Base-by-base conservation (phyloP, 2,888 invertebrate genomes). In the Eugnorisma glareosa region DNA sequence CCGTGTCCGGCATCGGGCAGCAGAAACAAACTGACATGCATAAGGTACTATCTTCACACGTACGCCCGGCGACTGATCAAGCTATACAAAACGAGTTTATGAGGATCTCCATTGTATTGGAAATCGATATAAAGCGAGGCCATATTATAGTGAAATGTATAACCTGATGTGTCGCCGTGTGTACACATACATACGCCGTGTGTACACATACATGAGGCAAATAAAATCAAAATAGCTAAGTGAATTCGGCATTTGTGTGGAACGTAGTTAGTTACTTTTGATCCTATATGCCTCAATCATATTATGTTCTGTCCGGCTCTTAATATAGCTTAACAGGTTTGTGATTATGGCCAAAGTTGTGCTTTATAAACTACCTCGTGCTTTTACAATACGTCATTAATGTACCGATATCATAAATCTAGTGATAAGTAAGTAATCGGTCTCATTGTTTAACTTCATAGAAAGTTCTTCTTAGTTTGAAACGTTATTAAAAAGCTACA, bases 21-120 rank as follows among this genome's bases (percentile, higher is more conserved):
- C 97, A 97, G 88, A 97, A 98, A 88, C 96, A 96, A 24, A 95
- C 96, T 75, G 98, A 98, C 79, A 97, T 98, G 97, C 98, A 97
- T 88, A 98, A 98, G 97, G 98, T 98, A 93, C 10, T n/a, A 51
- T 48, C 11, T 64, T 40, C 15, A 64, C 37, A n/a, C 8, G 3
- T 35, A 28, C n/a, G n/a, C n/a, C n/a, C n/a, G n/a, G n/a, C n/a
- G n/a, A n/a, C n/a, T n/a, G n/a, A n/a, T n/a, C n/a, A n/a, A n/a
- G n/a, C n/a, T n/a, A n/a, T n/a, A n/a, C n/a, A n/a, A n/a, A n/a
- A n/a, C n/a, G n/a, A n/a, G n/a, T n/a, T n/a, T n/a, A n/a, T n/a
- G n/a, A n/a, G n/a, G n/a, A n/a, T n/a, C n/a, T n/a, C n/a, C n/a
- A n/a, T n/a, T n/a, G n/a, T n/a, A n/a, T n/a, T n/a, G n/a, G n/a